These are phyloP conservation scores for Ceratothoa steindachneri DNA, from an alignment of 2,888 invertebrate genomes.

Conservation along the genomic window DNA sequence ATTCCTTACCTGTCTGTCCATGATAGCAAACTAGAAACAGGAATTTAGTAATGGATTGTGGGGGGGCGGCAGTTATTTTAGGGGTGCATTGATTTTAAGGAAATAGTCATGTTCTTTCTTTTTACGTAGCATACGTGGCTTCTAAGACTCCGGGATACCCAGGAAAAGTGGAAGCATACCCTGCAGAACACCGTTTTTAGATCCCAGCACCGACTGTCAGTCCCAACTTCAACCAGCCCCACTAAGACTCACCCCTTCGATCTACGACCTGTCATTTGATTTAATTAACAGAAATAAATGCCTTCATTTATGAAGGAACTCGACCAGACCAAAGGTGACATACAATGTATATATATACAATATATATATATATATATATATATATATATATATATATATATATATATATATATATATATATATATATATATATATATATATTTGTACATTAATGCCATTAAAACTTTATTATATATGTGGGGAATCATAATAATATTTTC, in stretches of 20 bases:
- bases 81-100: too few relatives aligned
- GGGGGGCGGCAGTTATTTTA: too few relatives aligned
- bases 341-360: neutral
- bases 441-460: neutral
- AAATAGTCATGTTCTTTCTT: constrained; percentile 14
- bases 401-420: constrained; percentile 15
- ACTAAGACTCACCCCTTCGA: constrained; percentile 27
- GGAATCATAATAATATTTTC: neutral
- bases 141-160: constrained; percentile 56
- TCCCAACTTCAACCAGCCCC: constrained; percentile 39
- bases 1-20: too few relatives aligned
- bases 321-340: neutral
- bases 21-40: too few relatives aligned
- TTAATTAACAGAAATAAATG: neutral
- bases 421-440: constrained; percentile 22
- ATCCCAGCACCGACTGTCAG: constrained; percentile 40
- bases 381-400: constrained; percentile 8
- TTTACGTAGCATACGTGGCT: constrained; percentile 56
- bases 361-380: constrained; percentile 2
- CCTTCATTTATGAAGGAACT: neutral
- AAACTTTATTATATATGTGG: neutral
- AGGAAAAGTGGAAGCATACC: constrained; percentile 57
- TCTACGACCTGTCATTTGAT: constrained; percentile 2
- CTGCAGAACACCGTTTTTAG: constrained; percentile 54
- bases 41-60: too few relatives aligned